These are phyloP conservation scores for Grammomys dolichurus DNA, from an alignment of 2,113 vertebrate species.

Conservation along the genomic window DNA sequence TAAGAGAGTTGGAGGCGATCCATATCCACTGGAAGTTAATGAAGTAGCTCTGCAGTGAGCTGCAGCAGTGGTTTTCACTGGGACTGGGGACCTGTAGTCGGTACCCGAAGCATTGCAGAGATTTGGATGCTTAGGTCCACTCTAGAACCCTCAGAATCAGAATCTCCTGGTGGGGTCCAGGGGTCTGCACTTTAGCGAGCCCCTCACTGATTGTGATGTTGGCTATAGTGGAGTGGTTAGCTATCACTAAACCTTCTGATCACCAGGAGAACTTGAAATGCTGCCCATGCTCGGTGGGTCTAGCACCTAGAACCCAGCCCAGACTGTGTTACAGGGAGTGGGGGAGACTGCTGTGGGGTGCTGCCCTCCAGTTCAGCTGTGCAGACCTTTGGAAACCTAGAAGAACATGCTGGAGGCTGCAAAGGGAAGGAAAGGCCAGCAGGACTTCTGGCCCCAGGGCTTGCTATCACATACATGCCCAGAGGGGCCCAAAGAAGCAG, in stretches of 20 bases:
- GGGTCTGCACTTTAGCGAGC: background rate
- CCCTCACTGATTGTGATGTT: background rate
- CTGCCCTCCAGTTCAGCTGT: background rate
- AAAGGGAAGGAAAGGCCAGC: background rate
- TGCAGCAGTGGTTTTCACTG: background rate
- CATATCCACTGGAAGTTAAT: background rate
- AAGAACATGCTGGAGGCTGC: background rate
- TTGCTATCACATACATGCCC: background rate
- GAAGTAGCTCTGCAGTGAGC: background rate
- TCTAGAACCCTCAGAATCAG: background rate
- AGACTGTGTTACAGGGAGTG: too few relatives aligned
- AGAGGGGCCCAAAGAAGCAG: background rate
- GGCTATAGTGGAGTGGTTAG: background rate
- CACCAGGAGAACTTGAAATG: background rate
- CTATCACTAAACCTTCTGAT: background rate
- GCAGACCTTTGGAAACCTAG: background rate
- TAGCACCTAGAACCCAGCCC: background rate
- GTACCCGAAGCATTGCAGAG: background rate
- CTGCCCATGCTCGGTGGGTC: background rate
- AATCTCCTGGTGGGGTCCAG: background rate
- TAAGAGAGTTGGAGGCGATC: background rate
- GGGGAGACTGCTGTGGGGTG: background rate
- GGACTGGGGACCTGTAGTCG: too few relatives aligned
- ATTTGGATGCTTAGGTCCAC: background rate
- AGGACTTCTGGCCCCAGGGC: background rate